Evolutionary conservation across 2,113 vertebrate genomes (phyloP), one percentile per base, ranked within the genome.

Genomic region (Lichenostomus cassidix): DNA sequence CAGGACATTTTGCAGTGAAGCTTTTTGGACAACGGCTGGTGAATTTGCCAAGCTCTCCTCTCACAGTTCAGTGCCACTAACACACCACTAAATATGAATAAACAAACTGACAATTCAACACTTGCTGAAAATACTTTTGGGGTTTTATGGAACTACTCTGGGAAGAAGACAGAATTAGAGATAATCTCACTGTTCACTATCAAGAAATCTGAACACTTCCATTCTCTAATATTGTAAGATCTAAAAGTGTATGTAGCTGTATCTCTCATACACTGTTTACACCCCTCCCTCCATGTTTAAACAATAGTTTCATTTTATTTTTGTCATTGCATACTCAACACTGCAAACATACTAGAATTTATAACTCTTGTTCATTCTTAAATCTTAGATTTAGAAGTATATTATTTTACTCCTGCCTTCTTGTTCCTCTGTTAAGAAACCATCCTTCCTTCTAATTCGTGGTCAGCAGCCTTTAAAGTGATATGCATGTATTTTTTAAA

Each of bases 231-330:
- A 84, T 2, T 67, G 1, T 35, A 42, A 78, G 29, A 84, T 19
- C 28, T 84, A 7, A 7, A 89, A 81, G 14, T 13, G 1, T 42
- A 53, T 27, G 46, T 60, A 78, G 74, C 44, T 85, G 11, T 37
- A 35, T 75, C 68, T 58, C 62, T 81, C 83, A 83, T 11, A 50
- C 7, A 47, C 29, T 76, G n/a, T 86, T 93, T 88, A 80, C 63
- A 73, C 6, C 29, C 42, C 33, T 21, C 29, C 28, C 56, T 8
- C 25, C 27, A 69, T 63, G n/a, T 65, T 88, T 76, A 87, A 95
- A 91, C 59, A 93, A 93, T 53, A 85, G 62, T 93, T 95, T 95
- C 70, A 92, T 78, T 96, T 94, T 73, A 73, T 86, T 96, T 94
- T 94, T 91, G 85, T 87, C 75, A 85, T 85, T 58, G 59, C 74